Evolutionary conservation across 2,113 vertebrate genomes (phyloP), one percentile per base, ranked within the genome.

Genomic region (Elachura formosa): DNA sequence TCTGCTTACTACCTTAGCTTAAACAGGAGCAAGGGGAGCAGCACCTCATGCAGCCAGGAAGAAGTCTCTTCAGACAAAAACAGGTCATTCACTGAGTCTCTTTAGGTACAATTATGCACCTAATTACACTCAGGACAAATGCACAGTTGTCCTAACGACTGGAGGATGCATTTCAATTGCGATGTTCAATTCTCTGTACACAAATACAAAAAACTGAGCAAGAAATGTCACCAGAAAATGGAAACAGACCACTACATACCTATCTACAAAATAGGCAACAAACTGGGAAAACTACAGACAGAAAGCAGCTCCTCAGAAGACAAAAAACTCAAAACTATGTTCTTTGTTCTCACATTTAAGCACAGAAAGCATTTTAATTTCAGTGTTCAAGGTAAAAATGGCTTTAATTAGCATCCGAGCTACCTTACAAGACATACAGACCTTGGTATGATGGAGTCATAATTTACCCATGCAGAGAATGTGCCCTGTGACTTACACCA

Each of bases 391-490:
- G 38, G 91, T 85, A 92, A 87, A 91, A 69, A 59, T 71, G 51
- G 28, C 94, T 96, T 93, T 94, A 92, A 93, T 96, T 95, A 91
- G 90, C 17, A 38, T 66, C 22, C 41, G 34, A 69, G 75, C 56
- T 73, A 90, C 58, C 38, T 83, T 89, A 46, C 15, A 67, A 87
- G 73, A 71, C 38, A 52, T 48, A 90, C 11, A 79, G 62, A 91
- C 34, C 45, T 38, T 28, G 38, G 33, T 80, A 77, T 41, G 75
- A 88, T 52, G 26, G 25, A 91, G 36, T 26, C 95, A 54, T 82
- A 82, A 91, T 89, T 75, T 48, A 85, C 21, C 38, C 55, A 62
- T 11, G 62, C 87, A 76, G 87, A 91, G 81, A 97, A 79, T 89
- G 38, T 83, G 63, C 62, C 43, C 64, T 74, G 46, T 87, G 87